Base-by-base conservation (phyloP, 2,113 vertebrate genomes). In the Oryctolagus cuniculus region DNA sequence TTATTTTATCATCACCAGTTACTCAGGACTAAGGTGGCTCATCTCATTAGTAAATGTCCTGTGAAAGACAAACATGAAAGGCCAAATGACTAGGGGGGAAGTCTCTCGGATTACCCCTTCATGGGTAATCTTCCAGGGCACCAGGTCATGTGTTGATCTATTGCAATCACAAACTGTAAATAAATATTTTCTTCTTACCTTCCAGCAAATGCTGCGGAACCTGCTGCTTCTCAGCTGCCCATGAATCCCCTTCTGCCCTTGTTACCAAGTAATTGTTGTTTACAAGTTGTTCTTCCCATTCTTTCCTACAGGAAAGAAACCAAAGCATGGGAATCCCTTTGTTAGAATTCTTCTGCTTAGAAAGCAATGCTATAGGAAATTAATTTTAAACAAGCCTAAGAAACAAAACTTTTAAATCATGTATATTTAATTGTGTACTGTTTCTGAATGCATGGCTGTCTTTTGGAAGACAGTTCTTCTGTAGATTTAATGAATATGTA, bases 231-330 rank as follows among this genome's bases (percentile, higher is more conserved):
- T 98, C 99, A 98, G 98, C 99, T 99, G 98, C 98, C 99, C 99
- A 99, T 99, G 99, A 99, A 99, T 99, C 99, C 99, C 99, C 98
- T 99, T 99, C 98, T 99, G 99, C 98, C 98, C 99, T 98, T 98
- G 98, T 98, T 98, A 99, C 99, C 99, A 99, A 99, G 99, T 99
- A 99, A 99, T 99, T 99, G 99, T 99, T 98, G 99, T 99, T 99
- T 99, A 99, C 99, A 99, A 99, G 99, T 98, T 99, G 99, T 99
- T 99, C 99, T 99, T 99, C 99, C 99, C 98, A 99, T 99, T 99
- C 99, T 99, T 98, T 99, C 97, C 98, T 98, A 98, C 58, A 84
- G 91, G 97, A 97, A 98, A 98, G 97, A 98, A 98, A 98, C 96
- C 97, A 78, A 96, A 97, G 92, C 92, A 96, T 94, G 87, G 93